Evolutionary conservation across 2,888 invertebrate genomes (phyloP).

Genomic region (Epicampocera succincta): DNA sequence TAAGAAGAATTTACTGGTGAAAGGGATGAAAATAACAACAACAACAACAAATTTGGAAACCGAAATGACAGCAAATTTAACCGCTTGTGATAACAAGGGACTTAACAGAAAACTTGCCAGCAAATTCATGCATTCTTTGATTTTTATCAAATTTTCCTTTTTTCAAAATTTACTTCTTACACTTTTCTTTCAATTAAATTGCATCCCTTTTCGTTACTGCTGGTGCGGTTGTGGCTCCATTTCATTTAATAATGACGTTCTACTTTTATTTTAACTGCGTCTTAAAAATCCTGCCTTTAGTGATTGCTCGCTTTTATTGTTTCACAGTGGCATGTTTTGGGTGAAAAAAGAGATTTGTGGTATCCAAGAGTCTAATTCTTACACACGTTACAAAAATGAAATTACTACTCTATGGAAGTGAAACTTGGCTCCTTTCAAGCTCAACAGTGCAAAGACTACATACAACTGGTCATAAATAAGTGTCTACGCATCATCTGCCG

Average conservation of each 20-base stretch:
- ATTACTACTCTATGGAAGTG: too few species aligned
- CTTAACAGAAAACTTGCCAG: conserved; percentile 9
- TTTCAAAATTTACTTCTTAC: background rate
- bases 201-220: conserved; percentile 24
- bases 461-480: too few species aligned
- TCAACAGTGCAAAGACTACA: too few species aligned
- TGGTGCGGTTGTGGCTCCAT: background rate
- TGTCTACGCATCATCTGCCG: too few species aligned
- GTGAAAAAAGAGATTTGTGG: too few species aligned
- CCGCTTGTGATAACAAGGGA: conserved; percentile 49
- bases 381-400: too few species aligned
- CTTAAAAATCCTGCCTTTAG: conserved; percentile 34
- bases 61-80: conserved; percentile 42
- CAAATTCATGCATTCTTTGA: conserved; percentile 5
- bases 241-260: conserved; percentile 39
- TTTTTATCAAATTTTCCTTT: conserved; percentile 24
- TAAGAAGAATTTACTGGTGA: background rate
- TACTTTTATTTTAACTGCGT: conserved; percentile 56
- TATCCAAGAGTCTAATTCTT: too few species aligned
- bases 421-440: too few species aligned
- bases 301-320: background rate
- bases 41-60: background rate
- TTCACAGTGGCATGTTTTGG: too few species aligned
- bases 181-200: conserved; percentile 30
- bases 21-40: conserved; percentile 26